Evolutionary conservation across 2,113 vertebrate species (phyloP).

Genomic region (Antigone vipio): DNA sequence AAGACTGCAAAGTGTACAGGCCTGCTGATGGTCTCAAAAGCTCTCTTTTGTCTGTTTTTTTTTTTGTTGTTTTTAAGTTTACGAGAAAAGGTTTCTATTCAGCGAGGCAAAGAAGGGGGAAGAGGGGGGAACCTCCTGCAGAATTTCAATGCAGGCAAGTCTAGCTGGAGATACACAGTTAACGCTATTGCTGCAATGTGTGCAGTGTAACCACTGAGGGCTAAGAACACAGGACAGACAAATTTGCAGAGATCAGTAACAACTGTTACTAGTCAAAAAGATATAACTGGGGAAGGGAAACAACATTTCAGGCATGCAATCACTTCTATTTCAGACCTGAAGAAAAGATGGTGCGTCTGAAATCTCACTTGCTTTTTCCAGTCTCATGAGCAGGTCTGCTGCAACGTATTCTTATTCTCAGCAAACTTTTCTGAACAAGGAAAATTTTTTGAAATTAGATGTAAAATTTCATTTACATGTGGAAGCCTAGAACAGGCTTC

Average conservation of each 20-base stretch:
- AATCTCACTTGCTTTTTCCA: neutral
- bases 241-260: neutral
- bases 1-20: neutral
- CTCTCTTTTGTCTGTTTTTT: neutral
- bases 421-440: neutral
- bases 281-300: neutral
- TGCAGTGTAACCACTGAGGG: too few relatives aligned
- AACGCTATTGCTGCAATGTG: too few relatives aligned
- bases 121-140: neutral
- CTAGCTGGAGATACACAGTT: neutral
- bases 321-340: neutral
- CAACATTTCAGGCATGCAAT: neutral
- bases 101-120: neutral
- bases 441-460: fast-evolving
- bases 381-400: neutral
- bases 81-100: neutral
- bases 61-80: neutral
- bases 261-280: neutral
- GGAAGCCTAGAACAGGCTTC: neutral
- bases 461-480: neutral
- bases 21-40: neutral
- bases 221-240: neutral
- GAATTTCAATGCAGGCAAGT: neutral
- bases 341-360: neutral
- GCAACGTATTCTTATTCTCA: neutral